phyloP scores from a whole-genome alignment of 2,888 invertebrate genomes.

The Tetrapedia diversipes region DNA sequence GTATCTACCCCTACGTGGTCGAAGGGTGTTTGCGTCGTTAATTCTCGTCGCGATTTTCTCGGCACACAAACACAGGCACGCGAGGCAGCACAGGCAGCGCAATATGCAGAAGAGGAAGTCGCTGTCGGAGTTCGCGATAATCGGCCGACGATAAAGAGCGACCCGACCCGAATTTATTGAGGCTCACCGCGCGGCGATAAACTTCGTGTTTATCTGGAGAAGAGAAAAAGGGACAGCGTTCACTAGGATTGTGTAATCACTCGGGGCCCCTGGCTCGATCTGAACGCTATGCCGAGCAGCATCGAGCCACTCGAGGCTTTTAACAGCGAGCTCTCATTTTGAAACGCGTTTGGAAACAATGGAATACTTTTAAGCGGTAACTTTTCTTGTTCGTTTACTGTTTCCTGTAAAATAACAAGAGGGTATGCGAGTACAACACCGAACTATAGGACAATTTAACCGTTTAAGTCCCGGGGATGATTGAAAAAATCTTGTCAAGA shows the following conservation, averaged over 20 bases:
- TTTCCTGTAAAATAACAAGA: no score
- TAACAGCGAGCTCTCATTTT: not conserved
- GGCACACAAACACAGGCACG: not conserved
- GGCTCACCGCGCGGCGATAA: constrained; percentile 46
- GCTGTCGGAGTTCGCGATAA: constrained; percentile 54
- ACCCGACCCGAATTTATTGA: constrained; percentile 55
- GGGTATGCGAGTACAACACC: no score
- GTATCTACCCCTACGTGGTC: constrained; percentile 1
- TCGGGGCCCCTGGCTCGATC: not conserved
- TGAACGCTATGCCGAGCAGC: not conserved
- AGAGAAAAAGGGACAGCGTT: constrained; percentile 26
- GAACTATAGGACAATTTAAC: no score
- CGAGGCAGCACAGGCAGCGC: constrained; percentile 5
- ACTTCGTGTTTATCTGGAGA: constrained; percentile 40
- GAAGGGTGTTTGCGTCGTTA: constrained; percentile 46
- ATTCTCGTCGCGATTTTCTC: constrained; percentile 44
- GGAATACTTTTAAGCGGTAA: not conserved
- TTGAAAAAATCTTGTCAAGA: no score
- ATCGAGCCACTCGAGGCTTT: not conserved
- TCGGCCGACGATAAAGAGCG: constrained; percentile 62
- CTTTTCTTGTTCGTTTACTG: no score
- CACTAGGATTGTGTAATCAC: constrained; percentile 43
- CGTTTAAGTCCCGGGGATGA: no score
- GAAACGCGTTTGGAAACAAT: not conserved
- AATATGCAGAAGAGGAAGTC: constrained; percentile 45